These are phyloP conservation scores for Cyanoderma ruficeps DNA, from an alignment of 2,113 vertebrate species.

Conservation along the genomic window DNA sequence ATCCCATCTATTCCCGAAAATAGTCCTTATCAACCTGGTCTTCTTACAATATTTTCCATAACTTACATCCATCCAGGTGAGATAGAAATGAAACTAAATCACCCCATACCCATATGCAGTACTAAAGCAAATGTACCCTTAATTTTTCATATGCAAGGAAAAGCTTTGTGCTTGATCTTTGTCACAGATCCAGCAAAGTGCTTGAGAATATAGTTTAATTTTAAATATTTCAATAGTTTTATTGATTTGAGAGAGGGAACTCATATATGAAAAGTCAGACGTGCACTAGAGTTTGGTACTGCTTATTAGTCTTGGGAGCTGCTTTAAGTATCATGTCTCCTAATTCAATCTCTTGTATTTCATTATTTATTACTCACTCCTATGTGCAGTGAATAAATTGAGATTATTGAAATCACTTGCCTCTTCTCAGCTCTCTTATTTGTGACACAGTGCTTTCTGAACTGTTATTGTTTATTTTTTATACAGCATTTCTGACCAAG, in stretches of 20 bases:
- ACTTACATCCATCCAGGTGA: neutral
- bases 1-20: neutral
- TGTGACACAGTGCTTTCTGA: neutral
- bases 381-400: neutral
- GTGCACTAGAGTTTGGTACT: neutral
- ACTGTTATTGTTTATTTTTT: neutral
- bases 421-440: neutral
- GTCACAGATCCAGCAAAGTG: neutral
- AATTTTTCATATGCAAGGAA: neutral
- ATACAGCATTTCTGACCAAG: neutral
- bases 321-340: neutral
- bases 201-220: neutral
- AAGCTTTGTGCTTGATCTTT: neutral
- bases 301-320: constrained; percentile 35
- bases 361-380: constrained; percentile 34
- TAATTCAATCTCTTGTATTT: constrained; percentile 19
- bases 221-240: constrained; percentile 44
- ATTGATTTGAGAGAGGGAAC: constrained; percentile 29
- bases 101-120: neutral
- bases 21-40: neutral
- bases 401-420: neutral
- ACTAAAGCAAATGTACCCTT: neutral
- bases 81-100: neutral
- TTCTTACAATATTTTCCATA: neutral
- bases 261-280: neutral